These are phyloP conservation scores for Cuculus canorus DNA, from an alignment of 2,797 vertebrate species.

Conservation along the genomic window DNA sequence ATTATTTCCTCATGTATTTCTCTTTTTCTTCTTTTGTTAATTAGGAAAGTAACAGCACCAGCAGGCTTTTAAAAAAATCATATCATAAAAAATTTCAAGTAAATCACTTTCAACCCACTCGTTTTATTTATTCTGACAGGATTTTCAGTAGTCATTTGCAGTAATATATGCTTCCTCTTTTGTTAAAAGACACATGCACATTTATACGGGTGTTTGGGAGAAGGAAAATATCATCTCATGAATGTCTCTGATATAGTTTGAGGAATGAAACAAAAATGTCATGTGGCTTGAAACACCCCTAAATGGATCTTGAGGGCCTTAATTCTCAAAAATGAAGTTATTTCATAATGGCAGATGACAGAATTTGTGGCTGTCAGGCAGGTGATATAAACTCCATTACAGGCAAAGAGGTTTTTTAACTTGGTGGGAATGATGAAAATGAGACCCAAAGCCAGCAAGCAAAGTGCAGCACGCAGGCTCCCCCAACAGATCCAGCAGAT, in stretches of 20 bases:
- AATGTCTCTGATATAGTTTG: background rate
- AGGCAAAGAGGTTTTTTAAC: background rate
- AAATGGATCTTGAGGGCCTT: background rate
- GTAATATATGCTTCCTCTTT: background rate
- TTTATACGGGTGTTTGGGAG: background rate
- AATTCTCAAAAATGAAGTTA: background rate
- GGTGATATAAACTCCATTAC: background rate
- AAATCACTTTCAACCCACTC: background rate
- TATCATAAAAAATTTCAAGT: background rate
- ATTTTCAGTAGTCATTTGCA: background rate
- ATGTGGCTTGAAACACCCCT: background rate
- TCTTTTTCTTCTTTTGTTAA: background rate
- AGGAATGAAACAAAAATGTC: background rate
- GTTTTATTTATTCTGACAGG: background rate
- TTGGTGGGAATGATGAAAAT: background rate
- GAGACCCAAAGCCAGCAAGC: background rate
- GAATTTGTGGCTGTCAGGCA: background rate
- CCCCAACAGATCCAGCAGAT: background rate
- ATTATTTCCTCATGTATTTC: background rate
- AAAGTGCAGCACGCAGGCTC: rapidly evolving
- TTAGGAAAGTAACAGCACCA: background rate
- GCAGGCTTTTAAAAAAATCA: background rate
- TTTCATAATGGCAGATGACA: background rate
- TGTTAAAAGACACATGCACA: background rate
- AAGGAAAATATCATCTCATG: background rate